Conservation (phyloP, 2,888 invertebrate species). For the Smittia sp. region DNA sequence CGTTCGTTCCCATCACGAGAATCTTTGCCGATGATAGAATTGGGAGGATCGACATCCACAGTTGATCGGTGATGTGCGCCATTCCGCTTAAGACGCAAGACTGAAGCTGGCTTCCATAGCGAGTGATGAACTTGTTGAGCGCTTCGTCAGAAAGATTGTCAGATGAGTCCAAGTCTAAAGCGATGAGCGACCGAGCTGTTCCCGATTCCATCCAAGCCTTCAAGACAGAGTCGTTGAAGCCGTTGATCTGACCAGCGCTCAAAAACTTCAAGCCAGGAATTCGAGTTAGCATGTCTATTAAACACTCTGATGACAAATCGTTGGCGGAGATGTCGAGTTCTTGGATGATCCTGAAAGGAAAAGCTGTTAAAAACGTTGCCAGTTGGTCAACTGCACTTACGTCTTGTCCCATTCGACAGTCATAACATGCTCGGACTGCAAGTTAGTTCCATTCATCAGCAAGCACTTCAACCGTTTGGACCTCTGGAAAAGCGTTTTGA, state of each 20-base stretch:
- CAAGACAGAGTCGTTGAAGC: conserved; percentile 92
- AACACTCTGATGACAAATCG: conserved; percentile 88
- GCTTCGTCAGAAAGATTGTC: conserved; percentile 93
- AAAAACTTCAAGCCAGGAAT: conserved; percentile 81
- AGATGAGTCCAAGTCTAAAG: conserved; percentile 90
- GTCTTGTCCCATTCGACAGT: conserved; percentile 90
- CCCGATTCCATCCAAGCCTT: conserved; percentile 90
- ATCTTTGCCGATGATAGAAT: conserved; percentile 91
- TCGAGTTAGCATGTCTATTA: conserved; percentile 86
- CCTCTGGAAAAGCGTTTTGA: conserved; percentile 90
- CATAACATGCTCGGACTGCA: conserved; percentile 90
- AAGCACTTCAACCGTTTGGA: conserved; percentile 89
- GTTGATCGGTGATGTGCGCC: conserved; percentile 96
- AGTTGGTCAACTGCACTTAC: neutral
- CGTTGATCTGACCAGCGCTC: conserved; percentile 95
- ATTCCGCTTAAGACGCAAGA: conserved; percentile 90
- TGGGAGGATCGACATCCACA: conserved; percentile 95
- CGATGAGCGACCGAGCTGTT: conserved; percentile 73
- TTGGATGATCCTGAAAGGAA: conserved; percentile 59
- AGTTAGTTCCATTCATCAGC: conserved; percentile 92
- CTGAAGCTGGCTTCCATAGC: conserved; percentile 83
- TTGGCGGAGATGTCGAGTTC: conserved; percentile 97
- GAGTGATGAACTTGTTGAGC: conserved; percentile 85
- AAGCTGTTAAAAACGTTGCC: neutral
- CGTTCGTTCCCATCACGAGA: conserved; percentile 94